Base-by-base conservation (phyloP, 2,888 invertebrate species). In the Aricia artaxerxes region DNA sequence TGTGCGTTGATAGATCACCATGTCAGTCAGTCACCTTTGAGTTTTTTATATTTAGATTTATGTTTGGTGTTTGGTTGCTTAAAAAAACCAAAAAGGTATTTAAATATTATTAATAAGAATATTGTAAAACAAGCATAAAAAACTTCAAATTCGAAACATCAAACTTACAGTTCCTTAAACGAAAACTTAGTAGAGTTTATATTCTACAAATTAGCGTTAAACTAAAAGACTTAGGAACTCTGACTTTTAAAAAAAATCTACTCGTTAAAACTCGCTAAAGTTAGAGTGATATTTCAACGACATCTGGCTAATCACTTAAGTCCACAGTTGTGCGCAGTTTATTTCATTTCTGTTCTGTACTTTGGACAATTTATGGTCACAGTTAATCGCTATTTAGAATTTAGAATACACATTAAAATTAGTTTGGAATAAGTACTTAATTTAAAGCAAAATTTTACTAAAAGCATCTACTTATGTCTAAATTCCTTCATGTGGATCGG, bases 241-340 rank as follows among this genome's bases (percentile, higher is more conserved):
- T 24, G 24, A 24, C 24, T 24, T 24, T 24, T 24, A 24, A 24
- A 24, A 24, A 24, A 24, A 24, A 24, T 24, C 24, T 24, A 24
- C 24, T 69, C 69, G 35, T 69, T 35, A 69, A 69, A 69, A 69
- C 13, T 13, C 13, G 16, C 4, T 13, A 4, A 69, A 38, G 6
- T 69, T 69, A 38, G 13, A 69, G 4, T 9, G 9, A 64, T 72
- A 73, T 73, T 73, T 40, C 73, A 73, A 40, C 40, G 44, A 5
- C 69, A 35, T 11, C 35, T 69, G 73, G 40, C 44, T 73, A 73
- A 73, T 73, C n/a, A 44, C 16, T 73, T 73, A 44, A 44, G 40
- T 44, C 24, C n/a, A 24, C 44, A 44, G 73, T 69, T 69, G 69
- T 69, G 69, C 31, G 4, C 35, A 69, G 11, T 69, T 69, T 35